Conservation (phyloP, 2,797 vertebrate species). For the Syngnathus acus region DNA sequence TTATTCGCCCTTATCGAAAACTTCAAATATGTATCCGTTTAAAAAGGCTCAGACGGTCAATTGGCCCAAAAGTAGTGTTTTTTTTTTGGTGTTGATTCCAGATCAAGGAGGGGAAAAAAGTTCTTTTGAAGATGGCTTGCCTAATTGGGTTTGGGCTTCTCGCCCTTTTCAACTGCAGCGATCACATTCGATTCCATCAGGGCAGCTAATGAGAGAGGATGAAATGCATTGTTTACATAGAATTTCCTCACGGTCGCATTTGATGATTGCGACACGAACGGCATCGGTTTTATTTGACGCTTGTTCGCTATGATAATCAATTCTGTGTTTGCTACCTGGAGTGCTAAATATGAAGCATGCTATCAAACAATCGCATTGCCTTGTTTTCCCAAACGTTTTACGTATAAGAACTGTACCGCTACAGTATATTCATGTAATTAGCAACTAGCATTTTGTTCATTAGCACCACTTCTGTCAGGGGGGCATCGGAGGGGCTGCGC, state of each 20-base stretch:
- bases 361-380: background rate
- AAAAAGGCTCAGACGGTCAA: slow-evolving; percentile 18
- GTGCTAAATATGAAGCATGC: background rate
- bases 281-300: background rate
- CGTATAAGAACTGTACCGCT: too few species aligned
- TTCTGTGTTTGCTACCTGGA: background rate
- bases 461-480: background rate
- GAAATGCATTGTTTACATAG: background rate
- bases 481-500: background rate
- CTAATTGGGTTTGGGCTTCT: slow-evolving; percentile 3
- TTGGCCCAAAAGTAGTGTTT: background rate
- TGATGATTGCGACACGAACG: background rate
- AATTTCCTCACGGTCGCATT: background rate
- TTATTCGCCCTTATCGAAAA: slow-evolving; percentile 10
- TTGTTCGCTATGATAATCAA: background rate
- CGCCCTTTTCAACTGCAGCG: background rate
- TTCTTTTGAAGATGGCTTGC: slow-evolving; percentile 1
- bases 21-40: slow-evolving; percentile 13
- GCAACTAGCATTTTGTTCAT: too few species aligned
- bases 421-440: background rate
- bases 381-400: background rate
- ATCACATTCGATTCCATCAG: background rate
- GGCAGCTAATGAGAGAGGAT: background rate
- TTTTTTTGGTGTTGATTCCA: background rate
- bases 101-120: background rate